These are phyloP conservation scores for Amphipoea oculea DNA, from an alignment of 2,888 invertebrate genomes.

Conservation along the genomic window DNA sequence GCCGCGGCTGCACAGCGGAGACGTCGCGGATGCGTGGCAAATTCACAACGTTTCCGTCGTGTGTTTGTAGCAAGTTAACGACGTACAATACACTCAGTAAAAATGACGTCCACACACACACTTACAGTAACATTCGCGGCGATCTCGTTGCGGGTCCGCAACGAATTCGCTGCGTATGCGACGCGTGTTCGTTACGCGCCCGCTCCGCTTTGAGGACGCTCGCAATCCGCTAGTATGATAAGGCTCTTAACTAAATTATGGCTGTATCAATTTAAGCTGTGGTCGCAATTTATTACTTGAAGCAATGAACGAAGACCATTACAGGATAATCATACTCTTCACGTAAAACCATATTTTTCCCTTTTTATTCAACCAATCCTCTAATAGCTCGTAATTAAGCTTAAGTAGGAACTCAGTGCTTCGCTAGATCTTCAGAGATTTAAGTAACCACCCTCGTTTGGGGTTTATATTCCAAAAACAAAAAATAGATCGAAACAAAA, in stretches of 20 bases:
- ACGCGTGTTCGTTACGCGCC: too few species aligned
- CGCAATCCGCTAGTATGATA: too few species aligned
- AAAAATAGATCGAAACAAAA: neutral
- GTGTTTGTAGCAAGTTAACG: too few species aligned
- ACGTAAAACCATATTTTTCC: constrained; percentile 74
- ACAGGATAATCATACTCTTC: constrained; percentile 72
- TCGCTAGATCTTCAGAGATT: constrained; percentile 42
- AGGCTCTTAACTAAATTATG: constrained; percentile 10
- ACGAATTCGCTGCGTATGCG: too few species aligned
- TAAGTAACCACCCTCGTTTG: neutral
- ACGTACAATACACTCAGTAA: too few species aligned
- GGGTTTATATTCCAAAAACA: neutral
- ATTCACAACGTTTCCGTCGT: too few species aligned
- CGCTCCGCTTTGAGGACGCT: too few species aligned
- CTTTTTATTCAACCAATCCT: constrained; percentile 73
- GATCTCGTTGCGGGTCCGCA: too few species aligned
- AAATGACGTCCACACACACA: too few species aligned
- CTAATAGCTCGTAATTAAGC: constrained; percentile 79
- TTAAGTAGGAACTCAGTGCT: constrained; percentile 65
- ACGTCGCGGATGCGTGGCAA: too few species aligned
- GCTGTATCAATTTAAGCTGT: constrained; percentile 58
- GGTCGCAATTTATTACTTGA: constrained; percentile 67
- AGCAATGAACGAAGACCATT: constrained; percentile 72
- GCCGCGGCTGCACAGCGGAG: too few species aligned
- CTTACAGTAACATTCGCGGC: too few species aligned